phyloP scores from a whole-genome alignment of 2,113 vertebrate species.

The Daboia siamensis region DNA sequence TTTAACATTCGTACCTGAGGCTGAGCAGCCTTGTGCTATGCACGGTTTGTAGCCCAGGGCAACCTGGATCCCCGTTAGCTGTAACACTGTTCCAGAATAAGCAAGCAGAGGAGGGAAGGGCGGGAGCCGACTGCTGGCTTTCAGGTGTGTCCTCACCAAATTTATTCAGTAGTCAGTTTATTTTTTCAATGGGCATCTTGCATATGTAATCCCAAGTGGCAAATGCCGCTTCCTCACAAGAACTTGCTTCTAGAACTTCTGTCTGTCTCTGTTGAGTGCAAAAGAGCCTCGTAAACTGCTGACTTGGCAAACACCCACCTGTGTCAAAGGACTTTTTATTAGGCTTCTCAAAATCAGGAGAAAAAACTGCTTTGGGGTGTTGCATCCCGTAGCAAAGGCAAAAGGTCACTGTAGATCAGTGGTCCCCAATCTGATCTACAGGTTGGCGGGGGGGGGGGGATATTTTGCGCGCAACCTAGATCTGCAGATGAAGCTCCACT shows the following conservation, averaged over 20 bases:
- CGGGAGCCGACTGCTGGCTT: not conserved
- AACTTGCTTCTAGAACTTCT: not conserved
- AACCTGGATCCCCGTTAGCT: not conserved
- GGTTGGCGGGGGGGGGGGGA: too few relatives aligned
- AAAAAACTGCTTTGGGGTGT: not conserved
- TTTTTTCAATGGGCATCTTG: not conserved
- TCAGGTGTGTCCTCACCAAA: not conserved
- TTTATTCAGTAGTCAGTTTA: not conserved
- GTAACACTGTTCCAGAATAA: not conserved
- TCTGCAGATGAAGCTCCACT: too few relatives aligned
- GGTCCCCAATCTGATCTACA: too few relatives aligned
- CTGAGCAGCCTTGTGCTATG: not conserved
- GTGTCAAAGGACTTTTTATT: not conserved
- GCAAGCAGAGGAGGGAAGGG: not conserved
- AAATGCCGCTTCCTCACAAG: not conserved
- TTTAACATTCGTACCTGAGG: not conserved
- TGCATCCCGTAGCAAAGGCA: not conserved
- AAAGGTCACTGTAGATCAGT: too few relatives aligned
- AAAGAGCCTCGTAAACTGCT: not conserved
- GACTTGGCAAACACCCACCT: not conserved
- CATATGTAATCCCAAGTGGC: not conserved
- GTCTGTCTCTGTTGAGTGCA: not conserved
- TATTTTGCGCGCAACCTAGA: too few relatives aligned
- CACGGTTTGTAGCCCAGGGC: not conserved
- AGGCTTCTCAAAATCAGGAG: not conserved